Evolutionary conservation across 2,888 invertebrate species (phyloP).

Genomic region (Protodeltote pygarga): DNA sequence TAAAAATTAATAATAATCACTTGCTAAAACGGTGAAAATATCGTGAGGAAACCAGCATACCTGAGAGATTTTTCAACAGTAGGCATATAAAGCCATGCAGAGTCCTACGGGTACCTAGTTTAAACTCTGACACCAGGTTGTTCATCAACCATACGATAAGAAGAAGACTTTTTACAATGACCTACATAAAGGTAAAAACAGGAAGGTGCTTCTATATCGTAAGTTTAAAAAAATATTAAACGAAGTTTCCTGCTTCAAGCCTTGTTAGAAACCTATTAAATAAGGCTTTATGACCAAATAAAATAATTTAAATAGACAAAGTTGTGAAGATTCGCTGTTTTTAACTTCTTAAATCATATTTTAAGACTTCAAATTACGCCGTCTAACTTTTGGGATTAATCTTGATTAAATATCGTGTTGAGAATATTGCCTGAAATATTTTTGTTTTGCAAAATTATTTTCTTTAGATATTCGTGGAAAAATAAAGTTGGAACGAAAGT

Average conservation of each 20-base stretch:
- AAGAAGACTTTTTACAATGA: no score
- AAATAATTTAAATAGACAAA: constrained; percentile 27
- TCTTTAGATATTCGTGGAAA: constrained; percentile 1
- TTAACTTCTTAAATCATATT: constrained; percentile 39
- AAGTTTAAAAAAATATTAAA: not conserved
- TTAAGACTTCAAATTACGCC: constrained; percentile 31
- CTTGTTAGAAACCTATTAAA: constrained; percentile 20
- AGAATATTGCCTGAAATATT: constrained; percentile 25
- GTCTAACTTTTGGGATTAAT: constrained; percentile 35
- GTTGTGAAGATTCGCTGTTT: constrained; percentile 19
- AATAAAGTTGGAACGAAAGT: no score
- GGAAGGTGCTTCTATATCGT: not conserved
- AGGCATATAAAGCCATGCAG: no score
- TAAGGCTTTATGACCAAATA: constrained; percentile 24
- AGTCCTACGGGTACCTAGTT: no score
- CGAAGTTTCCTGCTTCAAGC: not conserved
- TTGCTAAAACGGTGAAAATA: no score
- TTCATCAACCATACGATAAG: no score
- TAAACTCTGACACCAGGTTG: no score
- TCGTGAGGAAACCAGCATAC: no score
- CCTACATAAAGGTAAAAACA: no score
- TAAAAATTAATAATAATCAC: no score
- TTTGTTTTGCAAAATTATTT: constrained; percentile 11
- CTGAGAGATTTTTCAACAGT: no score
- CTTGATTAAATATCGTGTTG: constrained; percentile 35